These are phyloP conservation scores for Hirtodrosophila cameraria DNA, from an alignment of 2,888 invertebrate genomes.

Conservation along the genomic window DNA sequence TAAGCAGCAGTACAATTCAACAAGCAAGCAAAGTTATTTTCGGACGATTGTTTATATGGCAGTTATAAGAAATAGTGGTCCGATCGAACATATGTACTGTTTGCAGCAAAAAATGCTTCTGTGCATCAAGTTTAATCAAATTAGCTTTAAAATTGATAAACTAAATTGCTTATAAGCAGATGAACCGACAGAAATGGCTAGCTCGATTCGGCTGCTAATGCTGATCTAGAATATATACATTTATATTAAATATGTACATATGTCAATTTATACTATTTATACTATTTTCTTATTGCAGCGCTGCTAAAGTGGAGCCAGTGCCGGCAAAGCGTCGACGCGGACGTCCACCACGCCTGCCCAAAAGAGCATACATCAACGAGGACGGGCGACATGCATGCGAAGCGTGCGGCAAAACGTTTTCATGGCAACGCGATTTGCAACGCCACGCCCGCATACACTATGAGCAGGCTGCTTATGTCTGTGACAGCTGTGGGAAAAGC, in stretches of 20 bases:
- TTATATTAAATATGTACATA: neutral
- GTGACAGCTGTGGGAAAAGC: slow-evolving; percentile 69
- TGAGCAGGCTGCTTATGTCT: slow-evolving; percentile 60
- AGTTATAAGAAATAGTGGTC: no score
- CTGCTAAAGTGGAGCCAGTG: neutral
- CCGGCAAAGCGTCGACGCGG: slow-evolving; percentile 62
- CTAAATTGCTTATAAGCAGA: no score
- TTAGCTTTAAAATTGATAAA: no score
- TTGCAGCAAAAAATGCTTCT: no score
- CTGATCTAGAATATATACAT: no score
- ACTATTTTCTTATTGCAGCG: slow-evolving; percentile 7
- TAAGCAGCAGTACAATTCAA: slow-evolving; percentile 5
- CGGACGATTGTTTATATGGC: no score
- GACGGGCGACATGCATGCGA: slow-evolving; percentile 73
- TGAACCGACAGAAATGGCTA: no score
- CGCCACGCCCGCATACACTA: slow-evolving; percentile 78
- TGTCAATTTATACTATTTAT: no score
- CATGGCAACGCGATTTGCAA: slow-evolving; percentile 80
- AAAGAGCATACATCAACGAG: slow-evolving; percentile 34
- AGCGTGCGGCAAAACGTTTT: slow-evolving; percentile 80
- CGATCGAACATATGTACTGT: no score
- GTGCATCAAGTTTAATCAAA: no score
- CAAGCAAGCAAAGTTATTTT: no score
- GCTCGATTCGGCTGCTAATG: no score
- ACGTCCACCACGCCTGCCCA: slow-evolving; percentile 52